Evolutionary conservation across 1,140 invertebrate genomes (phyloP).

Genomic region (Drosophila takahashii): DNA sequence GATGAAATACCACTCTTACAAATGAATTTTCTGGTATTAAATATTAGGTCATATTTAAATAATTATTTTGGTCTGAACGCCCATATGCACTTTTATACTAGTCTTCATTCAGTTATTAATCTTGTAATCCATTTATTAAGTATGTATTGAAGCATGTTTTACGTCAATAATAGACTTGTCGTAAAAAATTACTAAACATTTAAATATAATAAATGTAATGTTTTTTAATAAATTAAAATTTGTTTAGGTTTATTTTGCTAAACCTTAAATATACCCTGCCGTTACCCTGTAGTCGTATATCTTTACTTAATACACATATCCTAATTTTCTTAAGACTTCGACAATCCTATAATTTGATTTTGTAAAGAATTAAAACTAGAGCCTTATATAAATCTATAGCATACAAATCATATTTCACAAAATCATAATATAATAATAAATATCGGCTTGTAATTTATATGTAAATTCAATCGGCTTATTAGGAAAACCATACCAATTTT

Average conservation of each 20-base stretch:
- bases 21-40: conserved; percentile 1
- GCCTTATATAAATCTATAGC: conserved; percentile 37
- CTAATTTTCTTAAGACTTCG: background rate
- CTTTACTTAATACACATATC: conserved; percentile 24
- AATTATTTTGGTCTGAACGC: background rate
- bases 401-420: conserved; percentile 10
- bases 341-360: background rate
- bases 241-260: background rate
- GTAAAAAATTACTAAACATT: background rate
- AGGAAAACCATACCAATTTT: background rate
- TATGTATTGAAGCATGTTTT: background rate
- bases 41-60: background rate
- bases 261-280: background rate
- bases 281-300: background rate
- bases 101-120: conserved; percentile 22
- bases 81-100: conserved; percentile 23
- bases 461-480: background rate
- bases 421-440: background rate
- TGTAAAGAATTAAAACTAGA: conserved; percentile 15
- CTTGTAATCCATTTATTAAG: background rate
- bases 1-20: conserved; percentile 11
- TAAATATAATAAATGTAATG: background rate
- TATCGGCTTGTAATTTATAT: background rate
- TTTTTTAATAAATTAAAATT: background rate
- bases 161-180: background rate